Evolutionary conservation across 2,888 invertebrate species (phyloP), one percentile per base, ranked within the genome.

Genomic region (Leptinotarsa rubiginosa): DNA sequence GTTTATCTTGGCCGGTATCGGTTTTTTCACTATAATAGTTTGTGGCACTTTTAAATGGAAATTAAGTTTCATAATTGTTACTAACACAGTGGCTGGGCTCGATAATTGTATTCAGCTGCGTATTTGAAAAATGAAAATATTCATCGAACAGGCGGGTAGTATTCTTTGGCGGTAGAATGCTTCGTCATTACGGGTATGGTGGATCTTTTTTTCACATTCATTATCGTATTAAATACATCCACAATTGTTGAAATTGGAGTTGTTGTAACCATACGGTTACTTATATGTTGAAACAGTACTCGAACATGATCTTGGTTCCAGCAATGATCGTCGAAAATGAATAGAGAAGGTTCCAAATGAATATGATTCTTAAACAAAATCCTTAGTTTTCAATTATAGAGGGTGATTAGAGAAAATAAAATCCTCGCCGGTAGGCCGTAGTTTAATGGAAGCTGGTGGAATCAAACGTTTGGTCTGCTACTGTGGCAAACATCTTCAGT

Each of bases 61-160:
- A 76, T 78, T 76, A 78, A 75, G 73, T 76, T 75, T 73, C 71
- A 67, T 76, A 76, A 78, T 75, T 75, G 76, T 74, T 74, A 47
- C 67, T 73, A 70, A 70, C 65, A 66, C 73, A 75, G 73, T 75
- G 67, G 68, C 49, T 75, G 75, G 56, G 54, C 64, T 47, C 65
- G 65, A 70, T 73, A 75, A 73, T 75, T 68, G 65, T 50, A 64
- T 68, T 73, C n/a, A 16, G 62, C 41, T 62, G 62, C 41, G 31
- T 62, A 16, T 62, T 20, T 41, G 2, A 62, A 41, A 20, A 20
- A 52, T 41, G 41, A 10, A 69, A 69, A 69, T 49, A 70, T 70
- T 73, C 62, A 72, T 52, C 69, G 64, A 67, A 67, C 70, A 47
- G 67, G 59, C 59, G 69, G 69, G 18, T 41, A 10, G 41, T 41